A percentile compares a stretch with the other conserved stretches of the same genome.
phyloP scores from a whole-genome alignment of 1,140 invertebrate genomes.

The Leptonema lineaticorne region DNA sequence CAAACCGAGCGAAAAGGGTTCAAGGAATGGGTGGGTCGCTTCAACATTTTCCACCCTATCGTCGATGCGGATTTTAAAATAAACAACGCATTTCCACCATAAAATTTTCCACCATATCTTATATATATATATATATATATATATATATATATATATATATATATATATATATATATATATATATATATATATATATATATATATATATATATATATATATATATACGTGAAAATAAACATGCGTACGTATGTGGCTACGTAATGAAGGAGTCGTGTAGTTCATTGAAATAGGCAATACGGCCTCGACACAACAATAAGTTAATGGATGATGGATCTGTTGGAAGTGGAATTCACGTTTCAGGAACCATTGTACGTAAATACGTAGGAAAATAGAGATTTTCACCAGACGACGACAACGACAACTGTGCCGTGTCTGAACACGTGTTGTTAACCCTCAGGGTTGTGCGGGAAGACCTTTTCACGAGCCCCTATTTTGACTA shows the following conservation, averaged over 20 bases:
- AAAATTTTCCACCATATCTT: too few relatives aligned
- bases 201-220: too few relatives aligned
- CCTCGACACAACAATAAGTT: slow-evolving; percentile 9
- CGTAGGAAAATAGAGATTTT: background rate
- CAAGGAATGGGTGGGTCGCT: too few relatives aligned
- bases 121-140: too few relatives aligned
- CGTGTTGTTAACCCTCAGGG: slow-evolving; percentile 7
- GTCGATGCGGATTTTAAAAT: too few relatives aligned
- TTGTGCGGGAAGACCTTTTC: background rate
- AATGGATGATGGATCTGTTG: slow-evolving; percentile 12
- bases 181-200: too few relatives aligned
- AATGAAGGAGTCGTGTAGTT: background rate
- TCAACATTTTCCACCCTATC: too few relatives aligned
- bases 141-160: too few relatives aligned
- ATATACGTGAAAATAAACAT: too few relatives aligned
- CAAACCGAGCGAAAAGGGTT: too few relatives aligned
- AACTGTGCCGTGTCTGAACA: slow-evolving; percentile 9
- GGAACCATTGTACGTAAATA: slow-evolving; percentile 2
- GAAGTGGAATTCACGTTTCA: slow-evolving; percentile 1
- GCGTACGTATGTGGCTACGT: background rate
- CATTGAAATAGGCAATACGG: background rate
- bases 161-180: too few relatives aligned
- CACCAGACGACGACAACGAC: background rate
- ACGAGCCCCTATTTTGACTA: slow-evolving; percentile 14
- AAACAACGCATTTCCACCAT: too few relatives aligned